Base-by-base conservation (phyloP, 2,113 vertebrate genomes). In the Astur gentilis region DNA sequence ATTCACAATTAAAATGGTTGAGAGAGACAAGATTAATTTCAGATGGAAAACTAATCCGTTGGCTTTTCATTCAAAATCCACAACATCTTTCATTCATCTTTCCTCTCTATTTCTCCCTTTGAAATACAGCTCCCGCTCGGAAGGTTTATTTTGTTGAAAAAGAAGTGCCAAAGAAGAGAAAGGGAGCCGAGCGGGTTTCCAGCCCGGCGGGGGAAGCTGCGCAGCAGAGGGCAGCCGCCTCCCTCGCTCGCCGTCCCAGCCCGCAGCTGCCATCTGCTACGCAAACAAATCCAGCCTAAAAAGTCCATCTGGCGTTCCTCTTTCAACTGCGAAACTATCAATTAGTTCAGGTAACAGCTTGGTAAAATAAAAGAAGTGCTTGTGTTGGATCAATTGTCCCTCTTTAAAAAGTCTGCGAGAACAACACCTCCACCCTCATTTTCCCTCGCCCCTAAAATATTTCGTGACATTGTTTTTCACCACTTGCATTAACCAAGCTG, bases 171-270 rank as follows among this genome's bases (percentile, higher is more conserved):
- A 72, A 50, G 64, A 31, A 34, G 44, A 83, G 79, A 6, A 42
- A 47, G 47, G 21, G 44, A 89, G 69, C 5, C 0, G 36, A 67
- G 61, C 3, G 14, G 65, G 47, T 84, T 65, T 65, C 69, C 88
- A 93, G 81, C 85, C 26, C 8, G 22, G 82, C 0, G 5, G 55
- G 69, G 42, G 50, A 66, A 16, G 75, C 9, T 36, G 45, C 11
- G 16, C 32, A 42, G 96, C 95, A 95, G 96, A 93, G 97, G 97
- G 96, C 95, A 36, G 69, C 55, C 90, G 82, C 84, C 54, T 29
- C 82, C 94, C 79, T 94, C 32, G 1, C 85, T 81, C 42, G 17
- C 54, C 7, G 0, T 64, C 72, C 77, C 21, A 52, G 65, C 38
- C 72, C 1, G 12, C 55, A 60, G 49, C 86, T 83, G 82, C 82